Base-by-base conservation (phyloP, 1,140 invertebrate genomes). In the Drosophila varians region DNA sequence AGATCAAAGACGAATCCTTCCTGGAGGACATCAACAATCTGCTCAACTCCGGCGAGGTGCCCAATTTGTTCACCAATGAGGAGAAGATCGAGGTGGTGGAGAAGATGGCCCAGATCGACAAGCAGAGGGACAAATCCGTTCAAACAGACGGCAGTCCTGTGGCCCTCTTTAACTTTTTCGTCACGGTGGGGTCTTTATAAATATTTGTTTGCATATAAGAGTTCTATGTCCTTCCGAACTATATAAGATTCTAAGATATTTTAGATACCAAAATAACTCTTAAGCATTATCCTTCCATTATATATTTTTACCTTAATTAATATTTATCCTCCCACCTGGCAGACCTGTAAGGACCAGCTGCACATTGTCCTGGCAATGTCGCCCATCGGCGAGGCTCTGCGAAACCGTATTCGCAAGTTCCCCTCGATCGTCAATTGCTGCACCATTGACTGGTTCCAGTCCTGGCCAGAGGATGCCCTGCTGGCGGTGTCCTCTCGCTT, bases 381-480 rank as follows among this genome's bases (percentile, higher is more conserved):
- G 53, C 97, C 98, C 0, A 97, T 97, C 80, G 97, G 97, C 4
- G 95, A 95, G 58, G 93, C 93, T 9, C 96, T 99, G 91, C 93
- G 97, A 60, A 97, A 95, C 86, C 93, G 97, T 45, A 95, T 99
- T 9, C 92, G 97, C 57, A 99, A 97, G 91, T 99, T 99, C 91
- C 98, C 98, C 1, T 96, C 97, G 0, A 93, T 99, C 21, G 96
- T 99, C 18, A 99, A 98, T 91, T 99, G 98, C 89, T 99, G 98
- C 88, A 99, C 98, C 0, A 98, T 99, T 68, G 97, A 99, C 92
- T 99, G 98, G 98, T 97, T 99, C 91, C 97, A 99, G 93, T 93
- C 96, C 42, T 99, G 98, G 98, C 98, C 98, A 2, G 94, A 96
- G 77, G 98, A 99, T 92, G 98, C 98, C 18, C 91, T 99, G 8